These are phyloP conservation scores for Myopa tessellatipennis DNA, from an alignment of 2,888 invertebrate genomes.

Conservation along the genomic window DNA sequence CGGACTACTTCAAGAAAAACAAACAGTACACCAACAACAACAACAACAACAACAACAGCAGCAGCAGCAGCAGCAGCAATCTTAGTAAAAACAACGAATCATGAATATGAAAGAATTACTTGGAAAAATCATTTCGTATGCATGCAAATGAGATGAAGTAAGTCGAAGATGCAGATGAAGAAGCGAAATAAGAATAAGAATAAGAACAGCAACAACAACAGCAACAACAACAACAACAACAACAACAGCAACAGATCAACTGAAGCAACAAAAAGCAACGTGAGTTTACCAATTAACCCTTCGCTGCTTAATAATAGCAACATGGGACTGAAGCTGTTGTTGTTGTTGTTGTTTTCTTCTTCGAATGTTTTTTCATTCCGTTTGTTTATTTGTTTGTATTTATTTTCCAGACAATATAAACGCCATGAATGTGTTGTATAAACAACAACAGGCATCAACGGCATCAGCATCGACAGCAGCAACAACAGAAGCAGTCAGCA, in stretches of 20 bases:
- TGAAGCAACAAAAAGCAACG: constrained; percentile 32
- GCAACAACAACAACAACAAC: not conserved
- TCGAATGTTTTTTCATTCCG: not conserved
- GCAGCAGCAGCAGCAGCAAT: constrained; percentile 43
- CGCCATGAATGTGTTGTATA: constrained; percentile 63
- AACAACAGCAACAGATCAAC: not conserved
- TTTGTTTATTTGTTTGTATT: constrained; percentile 58
- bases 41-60: constrained; percentile 15
- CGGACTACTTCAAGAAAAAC: constrained; percentile 15
- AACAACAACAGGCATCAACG: constrained; percentile 50
- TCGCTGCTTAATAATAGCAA: constrained; percentile 18
- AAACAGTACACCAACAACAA: constrained; percentile 10
- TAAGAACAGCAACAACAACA: not conserved
- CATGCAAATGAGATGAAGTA: constrained; percentile 17
- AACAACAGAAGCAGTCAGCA: constrained; percentile 6
- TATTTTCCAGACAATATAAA: constrained; percentile 67
- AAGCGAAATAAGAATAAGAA: not conserved
- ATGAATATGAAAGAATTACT: constrained; percentile 24
- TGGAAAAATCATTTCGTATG: constrained; percentile 32
- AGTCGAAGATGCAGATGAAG: not conserved
- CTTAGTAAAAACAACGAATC: constrained; percentile 6
- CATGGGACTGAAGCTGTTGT: not conserved
- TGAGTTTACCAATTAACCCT: constrained; percentile 48
- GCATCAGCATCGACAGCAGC: constrained; percentile 12
- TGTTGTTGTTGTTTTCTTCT: not conserved